phyloP scores from a whole-genome alignment of 2,888 invertebrate species.

The Theretra japonica region DNA sequence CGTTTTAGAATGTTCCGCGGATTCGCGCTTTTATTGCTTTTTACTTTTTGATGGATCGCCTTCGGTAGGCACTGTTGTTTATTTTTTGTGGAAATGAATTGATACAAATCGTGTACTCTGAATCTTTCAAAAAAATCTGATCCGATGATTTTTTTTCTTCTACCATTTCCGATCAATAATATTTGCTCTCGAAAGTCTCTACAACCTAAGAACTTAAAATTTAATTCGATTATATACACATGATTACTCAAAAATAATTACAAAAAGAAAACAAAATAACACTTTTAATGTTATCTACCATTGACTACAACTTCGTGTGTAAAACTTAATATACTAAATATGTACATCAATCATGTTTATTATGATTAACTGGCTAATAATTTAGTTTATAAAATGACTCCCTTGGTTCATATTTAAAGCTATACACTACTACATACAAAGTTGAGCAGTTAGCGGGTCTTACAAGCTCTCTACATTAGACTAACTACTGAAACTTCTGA shows the following conservation, averaged over 20 bases:
- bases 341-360: background rate
- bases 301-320: background rate
- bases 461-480: constrained; percentile 25
- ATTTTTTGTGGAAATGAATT: background rate
- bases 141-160: background rate
- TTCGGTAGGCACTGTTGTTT: constrained; percentile 16
- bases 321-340: background rate
- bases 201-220: too few species aligned
- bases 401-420: constrained; percentile 21
- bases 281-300: too few species aligned
- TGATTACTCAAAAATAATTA: too few species aligned
- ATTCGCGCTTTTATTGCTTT: constrained; percentile 51
- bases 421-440: constrained; percentile 42
- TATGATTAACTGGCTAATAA: background rate
- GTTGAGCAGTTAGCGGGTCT: constrained; percentile 17
- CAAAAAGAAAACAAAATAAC: too few species aligned
- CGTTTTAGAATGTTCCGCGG: constrained; percentile 58
- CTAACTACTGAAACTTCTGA: constrained; percentile 8
- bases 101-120: background rate
- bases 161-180: background rate
- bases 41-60: constrained; percentile 47
- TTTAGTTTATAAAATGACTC: constrained; percentile 9
- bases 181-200: background rate
- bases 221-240: too few species aligned
- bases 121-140: background rate